Conservation (phyloP, 2,113 vertebrate genomes). For the Elachura formosa region DNA sequence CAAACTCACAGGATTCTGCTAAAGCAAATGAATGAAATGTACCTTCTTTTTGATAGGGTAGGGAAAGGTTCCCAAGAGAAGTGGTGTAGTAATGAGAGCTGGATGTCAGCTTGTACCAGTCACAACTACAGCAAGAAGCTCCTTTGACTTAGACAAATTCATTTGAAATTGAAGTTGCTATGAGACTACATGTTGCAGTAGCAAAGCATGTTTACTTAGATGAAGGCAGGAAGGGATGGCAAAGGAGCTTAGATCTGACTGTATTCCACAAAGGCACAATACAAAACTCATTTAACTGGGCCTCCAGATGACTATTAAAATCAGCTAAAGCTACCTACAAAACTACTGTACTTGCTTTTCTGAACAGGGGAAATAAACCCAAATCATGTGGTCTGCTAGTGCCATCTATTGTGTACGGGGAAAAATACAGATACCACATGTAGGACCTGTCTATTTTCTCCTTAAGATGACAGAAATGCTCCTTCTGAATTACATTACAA, state of each 20-base stretch:
- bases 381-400: constrained; percentile 2
- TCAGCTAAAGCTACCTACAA: background rate
- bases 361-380: background rate
- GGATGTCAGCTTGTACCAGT: background rate
- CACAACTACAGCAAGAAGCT: background rate
- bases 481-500: background rate
- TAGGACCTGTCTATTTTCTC: background rate
- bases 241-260: background rate
- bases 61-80: background rate
- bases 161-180: background rate
- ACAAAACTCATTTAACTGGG: background rate
- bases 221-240: background rate
- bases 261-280: background rate
- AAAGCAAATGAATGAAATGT: background rate
- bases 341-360: background rate
- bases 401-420: constrained; percentile 55
- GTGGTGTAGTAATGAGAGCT: background rate
- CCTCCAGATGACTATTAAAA: constrained; percentile 15
- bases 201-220: background rate
- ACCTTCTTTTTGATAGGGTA: background rate
- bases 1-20: background rate
- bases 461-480: background rate
- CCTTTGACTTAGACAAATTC: background rate
- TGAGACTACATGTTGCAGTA: background rate
- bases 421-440: background rate